A percentile compares a stretch with the other conserved stretches of the same genome.
phyloP scores from a whole-genome alignment of 2,888 invertebrate genomes.

The Agrilus mali region DNA sequence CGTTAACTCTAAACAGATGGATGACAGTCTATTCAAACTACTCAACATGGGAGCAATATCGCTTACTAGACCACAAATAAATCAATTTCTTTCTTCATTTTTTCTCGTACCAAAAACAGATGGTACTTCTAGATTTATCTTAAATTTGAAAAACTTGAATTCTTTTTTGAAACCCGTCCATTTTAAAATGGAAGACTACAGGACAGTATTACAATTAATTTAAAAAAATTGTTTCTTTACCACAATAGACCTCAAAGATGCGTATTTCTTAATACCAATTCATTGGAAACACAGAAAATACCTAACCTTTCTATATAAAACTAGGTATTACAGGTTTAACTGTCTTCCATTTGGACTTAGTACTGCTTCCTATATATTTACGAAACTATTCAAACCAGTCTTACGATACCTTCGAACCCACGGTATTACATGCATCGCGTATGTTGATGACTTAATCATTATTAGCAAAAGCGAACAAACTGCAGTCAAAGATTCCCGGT shows the following conservation, averaged over 20 bases:
- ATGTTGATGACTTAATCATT: slow-evolving; percentile 14
- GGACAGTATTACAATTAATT: slow-evolving; percentile 14
- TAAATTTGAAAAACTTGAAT: slow-evolving; percentile 17
- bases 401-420: slow-evolving; percentile 5
- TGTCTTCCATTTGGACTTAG: slow-evolving; percentile 17
- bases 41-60: slow-evolving; percentile 1
- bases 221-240: slow-evolving; percentile 6
- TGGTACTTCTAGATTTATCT: slow-evolving; percentile 14
- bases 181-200: slow-evolving; percentile 19
- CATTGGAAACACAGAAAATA: slow-evolving; percentile 13
- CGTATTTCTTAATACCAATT: slow-evolving; percentile 15
- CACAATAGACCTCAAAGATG: too few species aligned
- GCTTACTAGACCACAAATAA: neutral
- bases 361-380: slow-evolving; percentile 16
- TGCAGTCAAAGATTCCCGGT: slow-evolving; percentile 4
- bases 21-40: neutral
- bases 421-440: slow-evolving; percentile 11
- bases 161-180: slow-evolving; percentile 12
- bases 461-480: slow-evolving; percentile 7
- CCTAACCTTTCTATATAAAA: slow-evolving; percentile 15
- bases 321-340: slow-evolving; percentile 14
- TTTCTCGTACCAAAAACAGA: slow-evolving; percentile 12
- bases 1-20: neutral
- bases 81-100: neutral
- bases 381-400: slow-evolving; percentile 17